These are phyloP conservation scores for Hippasteria phrygiana DNA, from an alignment of 53 echinoderm and acorn worm species.

Conservation along the genomic window DNA sequence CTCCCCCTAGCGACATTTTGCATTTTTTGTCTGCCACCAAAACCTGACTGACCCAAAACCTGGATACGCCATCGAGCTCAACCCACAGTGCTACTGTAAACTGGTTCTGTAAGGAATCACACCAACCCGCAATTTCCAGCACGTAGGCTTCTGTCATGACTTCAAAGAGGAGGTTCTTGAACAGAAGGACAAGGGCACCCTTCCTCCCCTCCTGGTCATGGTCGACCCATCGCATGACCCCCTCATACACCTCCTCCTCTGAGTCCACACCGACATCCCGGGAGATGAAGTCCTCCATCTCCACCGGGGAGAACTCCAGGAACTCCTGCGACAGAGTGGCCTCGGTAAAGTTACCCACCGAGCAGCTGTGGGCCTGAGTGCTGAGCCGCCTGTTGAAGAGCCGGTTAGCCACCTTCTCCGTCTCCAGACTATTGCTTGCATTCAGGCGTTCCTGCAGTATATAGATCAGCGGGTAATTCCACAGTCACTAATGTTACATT, in stretches of 20 bases:
- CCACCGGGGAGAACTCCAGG: slow-evolving; percentile 33
- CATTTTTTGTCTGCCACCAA: no score
- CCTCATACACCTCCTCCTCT: slow-evolving; percentile 64
- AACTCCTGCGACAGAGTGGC: slow-evolving; percentile 49
- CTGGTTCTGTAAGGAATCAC: no score
- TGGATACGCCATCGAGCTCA: no score
- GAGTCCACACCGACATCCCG: slow-evolving; percentile 37
- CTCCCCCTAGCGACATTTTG: no score
- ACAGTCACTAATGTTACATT: no score
- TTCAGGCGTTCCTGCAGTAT: slow-evolving; percentile 35
- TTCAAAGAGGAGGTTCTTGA: slow-evolving; percentile 56
- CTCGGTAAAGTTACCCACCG: slow-evolving; percentile 36
- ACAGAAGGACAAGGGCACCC: background rate
- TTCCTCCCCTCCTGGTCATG: slow-evolving; percentile 43
- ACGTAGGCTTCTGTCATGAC: slow-evolving; percentile 41
- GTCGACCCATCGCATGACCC: slow-evolving; percentile 63
- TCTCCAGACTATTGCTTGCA: slow-evolving; percentile 53
- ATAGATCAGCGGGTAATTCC: no score
- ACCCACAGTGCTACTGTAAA: no score
- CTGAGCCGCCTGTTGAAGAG: slow-evolving; percentile 66
- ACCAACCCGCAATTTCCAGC: slow-evolving; percentile 57
- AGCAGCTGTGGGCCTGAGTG: slow-evolving; percentile 30
- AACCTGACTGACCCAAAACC: no score
- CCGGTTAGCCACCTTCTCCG: slow-evolving; percentile 30
- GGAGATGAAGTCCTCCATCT: slow-evolving; percentile 29